A percentile compares a stretch with the other conserved stretches of the same genome.
These are phyloP conservation scores for Drosophila pachea DNA, from an alignment of 1,140 invertebrate genomes.

Conservation along the genomic window DNA sequence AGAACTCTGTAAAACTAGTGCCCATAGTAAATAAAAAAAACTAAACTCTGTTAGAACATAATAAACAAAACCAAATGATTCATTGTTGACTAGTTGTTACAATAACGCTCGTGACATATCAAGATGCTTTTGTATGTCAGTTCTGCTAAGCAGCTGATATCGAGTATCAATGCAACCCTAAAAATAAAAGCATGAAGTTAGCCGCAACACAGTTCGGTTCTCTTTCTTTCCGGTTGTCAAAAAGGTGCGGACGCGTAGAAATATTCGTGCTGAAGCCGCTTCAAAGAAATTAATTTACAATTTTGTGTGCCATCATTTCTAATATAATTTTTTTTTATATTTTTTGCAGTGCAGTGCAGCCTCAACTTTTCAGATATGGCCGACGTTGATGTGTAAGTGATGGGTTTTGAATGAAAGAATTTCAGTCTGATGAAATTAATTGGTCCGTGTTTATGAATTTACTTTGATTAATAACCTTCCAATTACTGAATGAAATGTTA, in stretches of 20 bases:
- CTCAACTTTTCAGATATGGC: slow-evolving; percentile 81
- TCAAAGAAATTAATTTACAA: slow-evolving; percentile 42
- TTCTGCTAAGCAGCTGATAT: slow-evolving; percentile 19
- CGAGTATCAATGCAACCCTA: slow-evolving; percentile 16
- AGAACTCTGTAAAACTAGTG: too few species aligned
- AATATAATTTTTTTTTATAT: slow-evolving; percentile 39
- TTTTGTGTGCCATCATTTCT: slow-evolving; percentile 51
- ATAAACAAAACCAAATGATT: not conserved
- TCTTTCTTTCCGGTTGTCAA: slow-evolving; percentile 79
- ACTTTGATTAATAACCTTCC: slow-evolving; percentile 60
- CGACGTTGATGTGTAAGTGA: slow-evolving; percentile 83
- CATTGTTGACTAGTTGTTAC: not conserved
- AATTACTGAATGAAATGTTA: slow-evolving; percentile 55
- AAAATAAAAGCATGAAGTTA: slow-evolving; percentile 33
- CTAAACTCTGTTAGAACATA: too few species aligned
- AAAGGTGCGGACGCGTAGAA: slow-evolving; percentile 66
- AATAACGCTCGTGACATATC: not conserved
- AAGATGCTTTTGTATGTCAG: slow-evolving; percentile 2
- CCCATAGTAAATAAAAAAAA: too few species aligned
- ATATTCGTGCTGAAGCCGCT: slow-evolving; percentile 35
- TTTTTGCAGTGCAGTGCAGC: slow-evolving; percentile 65
- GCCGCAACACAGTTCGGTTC: slow-evolving; percentile 11
- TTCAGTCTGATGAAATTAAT: slow-evolving; percentile 57
- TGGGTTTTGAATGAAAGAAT: slow-evolving; percentile 1
- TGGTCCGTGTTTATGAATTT: slow-evolving; percentile 66